Evolutionary conservation across 2,113 vertebrate species (phyloP).

Genomic region (Nannospalax galili): DNA sequence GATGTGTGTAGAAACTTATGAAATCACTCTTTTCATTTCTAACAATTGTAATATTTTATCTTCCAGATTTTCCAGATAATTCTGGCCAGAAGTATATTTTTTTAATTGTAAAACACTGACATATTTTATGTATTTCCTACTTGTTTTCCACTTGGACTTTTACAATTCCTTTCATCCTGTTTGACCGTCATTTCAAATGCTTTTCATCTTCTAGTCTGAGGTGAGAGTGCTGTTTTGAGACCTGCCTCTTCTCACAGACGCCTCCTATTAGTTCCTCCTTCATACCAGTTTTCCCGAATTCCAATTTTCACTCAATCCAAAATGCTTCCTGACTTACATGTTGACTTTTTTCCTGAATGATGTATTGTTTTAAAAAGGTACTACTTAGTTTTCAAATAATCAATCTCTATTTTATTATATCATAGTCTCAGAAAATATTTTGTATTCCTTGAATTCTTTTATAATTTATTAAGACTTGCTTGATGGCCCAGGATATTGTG

Average conservation of each 20-base stretch:
- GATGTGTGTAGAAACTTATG: not conserved
- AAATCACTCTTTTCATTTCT: not conserved
- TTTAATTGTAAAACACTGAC: not conserved
- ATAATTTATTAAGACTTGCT: not conserved
- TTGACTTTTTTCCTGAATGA: not conserved
- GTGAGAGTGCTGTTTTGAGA: not conserved
- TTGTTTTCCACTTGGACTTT: not conserved
- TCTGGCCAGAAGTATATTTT: not conserved
- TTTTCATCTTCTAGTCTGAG: not conserved
- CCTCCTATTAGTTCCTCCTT: not conserved
- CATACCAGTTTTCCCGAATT: not conserved
- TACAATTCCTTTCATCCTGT: not conserved
- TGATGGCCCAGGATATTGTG: not conserved
- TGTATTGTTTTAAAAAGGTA: not conserved
- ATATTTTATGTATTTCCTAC: not conserved
- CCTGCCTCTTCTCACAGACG: not conserved
- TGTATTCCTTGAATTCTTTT: not conserved
- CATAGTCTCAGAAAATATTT: not conserved
- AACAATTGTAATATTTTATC: not conserved
- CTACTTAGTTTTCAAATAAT: slow-evolving; percentile 15
- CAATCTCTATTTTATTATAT: slow-evolving; percentile 20
- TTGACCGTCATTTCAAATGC: not conserved
- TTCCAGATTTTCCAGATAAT: not conserved
- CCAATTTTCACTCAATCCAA: not conserved
- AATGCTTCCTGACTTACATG: not conserved